phyloP scores from a whole-genome alignment of 2,797 vertebrate genomes.

The Neosalanx taihuensis region DNA sequence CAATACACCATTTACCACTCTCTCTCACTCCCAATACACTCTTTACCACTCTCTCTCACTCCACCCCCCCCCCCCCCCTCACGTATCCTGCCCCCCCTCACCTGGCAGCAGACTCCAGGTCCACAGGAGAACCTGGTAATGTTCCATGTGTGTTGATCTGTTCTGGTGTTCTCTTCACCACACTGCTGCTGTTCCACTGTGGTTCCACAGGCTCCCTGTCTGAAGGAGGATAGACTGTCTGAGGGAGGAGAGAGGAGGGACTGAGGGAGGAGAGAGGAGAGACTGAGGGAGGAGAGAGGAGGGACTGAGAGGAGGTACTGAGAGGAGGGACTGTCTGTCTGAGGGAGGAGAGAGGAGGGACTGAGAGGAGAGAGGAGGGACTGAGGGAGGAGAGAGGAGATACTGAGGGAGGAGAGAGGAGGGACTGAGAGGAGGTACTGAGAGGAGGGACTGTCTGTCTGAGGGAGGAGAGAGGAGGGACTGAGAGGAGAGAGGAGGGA shows the following conservation, averaged over 20 bases:
- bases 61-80: background rate
- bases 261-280: too few species aligned
- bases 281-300: too few species aligned
- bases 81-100: constrained; percentile 59
- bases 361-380: constrained; percentile 14
- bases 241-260: constrained; percentile 4
- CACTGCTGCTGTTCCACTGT: constrained; percentile 28
- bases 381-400: too few species aligned
- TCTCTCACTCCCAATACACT: background rate
- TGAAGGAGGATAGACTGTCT: constrained; percentile 7
- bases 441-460: too few species aligned
- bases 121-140: constrained; percentile 73
- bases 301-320: too few species aligned
- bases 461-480: constrained; percentile 13
- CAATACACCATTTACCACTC: background rate
- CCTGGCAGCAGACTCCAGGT: constrained; percentile 81
- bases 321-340: too few species aligned
- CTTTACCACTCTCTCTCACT: background rate
- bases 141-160: constrained; percentile 74
- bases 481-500: constrained; percentile 14
- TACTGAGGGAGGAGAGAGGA: too few species aligned
- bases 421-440: too few species aligned
- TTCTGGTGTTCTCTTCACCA: constrained; percentile 52
- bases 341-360: constrained; percentile 13
- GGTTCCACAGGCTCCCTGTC: constrained; percentile 30